Evolutionary conservation across 1,140 invertebrate genomes (phyloP), one percentile per base, ranked within the genome.

Genomic region (Muscidifurax raptorellus): DNA sequence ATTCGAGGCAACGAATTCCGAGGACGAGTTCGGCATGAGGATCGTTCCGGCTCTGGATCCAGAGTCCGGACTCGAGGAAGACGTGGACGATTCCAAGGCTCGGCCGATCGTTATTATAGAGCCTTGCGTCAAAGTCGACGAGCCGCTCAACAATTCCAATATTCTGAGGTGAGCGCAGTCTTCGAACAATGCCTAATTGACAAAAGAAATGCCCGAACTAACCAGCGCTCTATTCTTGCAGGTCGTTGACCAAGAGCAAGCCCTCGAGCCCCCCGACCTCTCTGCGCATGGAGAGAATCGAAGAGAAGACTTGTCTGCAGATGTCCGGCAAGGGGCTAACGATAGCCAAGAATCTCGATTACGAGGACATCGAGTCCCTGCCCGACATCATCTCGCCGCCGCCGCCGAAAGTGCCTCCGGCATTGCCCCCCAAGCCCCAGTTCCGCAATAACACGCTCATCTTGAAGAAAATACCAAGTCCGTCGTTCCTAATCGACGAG

Each of bases 401-500:
- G 82, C 76, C 94, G 44, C 92, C 94, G 86, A 94, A 95, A 88
- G 95, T 94, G 71, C 95, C 96, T 40, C 95, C 96, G 82, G 95
- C 95, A 79, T 89, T 96, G 81, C 95, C 95, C 18, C 96, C 95
- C 27, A 96, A 96, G 89, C 95, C 95, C 86, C 91, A 96, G 94
- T 93, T 94, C 94, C 89, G 94, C 91, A 91, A 94, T 93, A 90
- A 96, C 94, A 94, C 92, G 0, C 64, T 93, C 7, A 89, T 92
- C 1, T 32, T 93, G 10, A 93, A 93, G 40, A 93, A 93, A 90
- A 95, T 95, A 89, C 94, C 94, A 87, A 95, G 94, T 92, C 94
- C 95, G 86, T 95, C 95, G 89, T 94, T 94, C 90, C 91, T 94
- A 89, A 95, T 94, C 90, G 94, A 95, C 90, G 95, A 95, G 89